Evolutionary conservation across 1,140 invertebrate species (phyloP).

Genomic region (Hycleus phaleratus): DNA sequence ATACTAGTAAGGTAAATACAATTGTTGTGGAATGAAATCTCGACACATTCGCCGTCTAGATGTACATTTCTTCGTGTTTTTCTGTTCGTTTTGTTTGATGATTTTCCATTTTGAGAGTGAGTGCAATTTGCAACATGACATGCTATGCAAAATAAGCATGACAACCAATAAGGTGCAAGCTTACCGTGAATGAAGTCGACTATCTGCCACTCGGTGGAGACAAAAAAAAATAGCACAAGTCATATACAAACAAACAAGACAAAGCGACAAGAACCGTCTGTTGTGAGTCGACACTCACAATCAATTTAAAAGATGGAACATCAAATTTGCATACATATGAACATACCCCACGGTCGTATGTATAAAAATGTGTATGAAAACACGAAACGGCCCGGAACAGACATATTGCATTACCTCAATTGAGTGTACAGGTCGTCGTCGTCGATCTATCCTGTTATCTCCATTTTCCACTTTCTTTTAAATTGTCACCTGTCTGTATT

Average conservation of each 20-base stretch:
- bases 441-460: too few relatives aligned
- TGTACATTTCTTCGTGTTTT: not conserved
- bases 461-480: too few relatives aligned
- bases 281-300: conserved; percentile 25
- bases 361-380: conserved; percentile 10
- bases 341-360: conserved; percentile 16
- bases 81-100: too few relatives aligned
- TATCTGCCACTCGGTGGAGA: too few relatives aligned
- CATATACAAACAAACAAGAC: not conserved
- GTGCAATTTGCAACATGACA: conserved; percentile 3
- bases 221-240: not conserved
- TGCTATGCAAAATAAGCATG: conserved; percentile 8
- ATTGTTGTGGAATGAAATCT: too few relatives aligned
- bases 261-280: conserved; percentile 18
- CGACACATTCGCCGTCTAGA: not conserved
- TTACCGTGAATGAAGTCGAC: not conserved
- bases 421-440: not conserved
- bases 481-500: too few relatives aligned
- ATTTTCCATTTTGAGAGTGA: not conserved
- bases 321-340: conserved; percentile 27
- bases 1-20: too few relatives aligned
- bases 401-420: conserved; percentile 20
- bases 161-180: conserved; percentile 5
- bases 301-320: conserved; percentile 27
- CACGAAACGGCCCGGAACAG: conserved; percentile 18